These are phyloP conservation scores for Sorex maritimensis DNA, from an alignment of 2,797 vertebrate species.

Conservation along the genomic window DNA sequence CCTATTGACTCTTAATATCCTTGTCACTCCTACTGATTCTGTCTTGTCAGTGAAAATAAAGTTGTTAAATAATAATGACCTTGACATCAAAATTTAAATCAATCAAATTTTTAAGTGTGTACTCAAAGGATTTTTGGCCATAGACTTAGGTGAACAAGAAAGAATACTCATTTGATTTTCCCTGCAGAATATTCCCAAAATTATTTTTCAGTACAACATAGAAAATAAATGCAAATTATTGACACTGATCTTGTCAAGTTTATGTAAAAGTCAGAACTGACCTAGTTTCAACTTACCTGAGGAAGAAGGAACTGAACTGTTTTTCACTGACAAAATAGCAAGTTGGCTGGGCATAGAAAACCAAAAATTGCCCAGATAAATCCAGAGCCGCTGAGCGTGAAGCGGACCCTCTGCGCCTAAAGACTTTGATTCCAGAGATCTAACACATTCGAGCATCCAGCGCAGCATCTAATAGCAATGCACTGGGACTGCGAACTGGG, in stretches of 20 bases:
- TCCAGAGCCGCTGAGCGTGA: too few species aligned
- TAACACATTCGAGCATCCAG: too few species aligned
- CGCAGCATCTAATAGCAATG: too few species aligned
- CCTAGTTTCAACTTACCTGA: neutral
- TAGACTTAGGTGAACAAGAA: constrained; percentile 22
- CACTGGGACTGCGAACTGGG: too few species aligned
- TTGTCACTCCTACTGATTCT: constrained; percentile 56
- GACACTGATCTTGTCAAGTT: constrained; percentile 9
- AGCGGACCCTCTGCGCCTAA: too few species aligned
- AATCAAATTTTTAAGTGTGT: constrained; percentile 22
- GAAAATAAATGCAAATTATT: constrained; percentile 2
- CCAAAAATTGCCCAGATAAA: neutral
- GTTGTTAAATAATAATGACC: constrained; percentile 59
- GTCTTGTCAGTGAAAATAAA: constrained; percentile 50
- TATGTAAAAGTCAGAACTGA: constrained; percentile 19
- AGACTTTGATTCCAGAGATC: too few species aligned
- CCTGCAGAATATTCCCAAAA: neutral
- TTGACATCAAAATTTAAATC: constrained; percentile 51
- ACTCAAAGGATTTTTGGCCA: neutral
- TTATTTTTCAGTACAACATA: constrained; percentile 25
- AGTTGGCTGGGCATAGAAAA: neutral
- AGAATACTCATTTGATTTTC: neutral
- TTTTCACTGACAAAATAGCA: neutral
- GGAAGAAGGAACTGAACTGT: neutral
- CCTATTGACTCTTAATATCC: constrained; percentile 47